These are phyloP conservation scores for Oenanthe oenanthe DNA, from an alignment of 2,113 vertebrate genomes.

Conservation along the genomic window DNA sequence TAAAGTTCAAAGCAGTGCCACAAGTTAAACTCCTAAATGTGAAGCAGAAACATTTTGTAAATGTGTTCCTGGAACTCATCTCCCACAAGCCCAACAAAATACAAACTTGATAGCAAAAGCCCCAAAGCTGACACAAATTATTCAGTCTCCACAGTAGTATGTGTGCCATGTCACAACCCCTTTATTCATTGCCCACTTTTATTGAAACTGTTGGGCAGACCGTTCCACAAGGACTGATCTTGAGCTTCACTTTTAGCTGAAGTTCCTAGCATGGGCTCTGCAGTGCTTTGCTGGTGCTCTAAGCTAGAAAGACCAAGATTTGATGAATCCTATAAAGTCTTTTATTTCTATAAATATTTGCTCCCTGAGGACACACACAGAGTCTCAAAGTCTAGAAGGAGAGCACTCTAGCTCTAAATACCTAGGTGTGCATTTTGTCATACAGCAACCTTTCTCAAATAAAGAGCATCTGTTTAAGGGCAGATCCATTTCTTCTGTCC, in stretches of 20 bases:
- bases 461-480: not conserved
- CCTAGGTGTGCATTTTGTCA: not conserved
- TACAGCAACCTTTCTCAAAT: not conserved
- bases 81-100: not conserved
- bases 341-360: not conserved
- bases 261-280: not conserved
- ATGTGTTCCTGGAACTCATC: not conserved
- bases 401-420: not conserved
- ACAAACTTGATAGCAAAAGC: not conserved
- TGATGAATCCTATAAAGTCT: not conserved
- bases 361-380: not conserved
- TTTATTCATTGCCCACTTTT: not conserved
- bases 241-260: not conserved
- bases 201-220: fast-evolving
- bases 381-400: not conserved
- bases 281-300: not conserved
- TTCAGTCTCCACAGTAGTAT: not conserved
- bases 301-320: not conserved
- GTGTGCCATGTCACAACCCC: not conserved
- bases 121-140: not conserved
- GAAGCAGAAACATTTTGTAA: not conserved
- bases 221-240: not conserved
- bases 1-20: not conserved
- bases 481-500: not conserved
- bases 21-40: not conserved